Conservation (phyloP, 2,113 vertebrate genomes). For the Ceuthmochares aereus region DNA sequence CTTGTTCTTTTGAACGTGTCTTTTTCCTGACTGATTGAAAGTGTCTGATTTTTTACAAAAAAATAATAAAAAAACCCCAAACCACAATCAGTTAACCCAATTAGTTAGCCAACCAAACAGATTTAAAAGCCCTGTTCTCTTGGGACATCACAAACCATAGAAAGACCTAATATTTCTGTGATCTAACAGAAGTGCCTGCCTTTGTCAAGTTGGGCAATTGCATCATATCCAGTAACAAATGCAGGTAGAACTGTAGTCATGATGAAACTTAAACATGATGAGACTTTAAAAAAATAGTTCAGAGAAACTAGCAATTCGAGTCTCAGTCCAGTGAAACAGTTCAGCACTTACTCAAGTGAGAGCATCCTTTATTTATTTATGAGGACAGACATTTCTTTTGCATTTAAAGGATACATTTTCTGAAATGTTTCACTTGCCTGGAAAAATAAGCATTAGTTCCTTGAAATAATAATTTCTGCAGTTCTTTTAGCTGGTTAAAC, state of each 20-base stretch:
- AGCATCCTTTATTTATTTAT: neutral
- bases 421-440: neutral
- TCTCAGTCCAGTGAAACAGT: neutral
- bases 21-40: neutral
- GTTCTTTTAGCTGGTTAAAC: neutral
- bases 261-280: too few relatives aligned
- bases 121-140: neutral
- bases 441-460: neutral
- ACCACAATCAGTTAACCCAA: neutral
- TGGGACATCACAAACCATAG: neutral
- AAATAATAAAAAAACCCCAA: too few relatives aligned
- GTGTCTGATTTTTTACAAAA: neutral
- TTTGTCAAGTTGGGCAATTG: neutral
- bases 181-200: neutral
- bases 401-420: neutral
- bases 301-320: neutral
- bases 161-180: neutral
- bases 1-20: neutral
- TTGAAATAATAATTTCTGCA: neutral
- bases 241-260: neutral
- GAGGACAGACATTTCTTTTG: neutral
- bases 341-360: neutral
- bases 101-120: neutral
- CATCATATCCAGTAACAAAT: neutral
- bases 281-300: neutral